These are phyloP conservation scores for Crambe crambe DNA, from an alignment of 37 sponge, comb jelly and placozoan genomes.

Conservation along the genomic window DNA sequence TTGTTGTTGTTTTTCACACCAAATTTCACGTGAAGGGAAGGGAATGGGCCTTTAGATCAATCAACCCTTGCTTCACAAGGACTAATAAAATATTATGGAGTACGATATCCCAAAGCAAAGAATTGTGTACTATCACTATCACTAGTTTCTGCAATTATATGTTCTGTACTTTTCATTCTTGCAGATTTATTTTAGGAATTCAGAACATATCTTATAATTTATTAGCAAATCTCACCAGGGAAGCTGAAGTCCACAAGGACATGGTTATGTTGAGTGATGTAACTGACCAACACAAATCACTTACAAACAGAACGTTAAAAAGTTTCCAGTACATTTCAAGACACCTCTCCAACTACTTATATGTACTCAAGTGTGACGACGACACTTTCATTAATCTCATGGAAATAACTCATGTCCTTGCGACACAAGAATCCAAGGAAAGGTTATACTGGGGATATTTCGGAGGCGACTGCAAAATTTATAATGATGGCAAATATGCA, in stretches of 20 bases:
- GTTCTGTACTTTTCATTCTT: neutral
- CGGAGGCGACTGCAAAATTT: conserved; percentile 1
- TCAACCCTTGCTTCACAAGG: too few species aligned
- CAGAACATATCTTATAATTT: neutral
- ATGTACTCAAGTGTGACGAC: conserved; percentile 69
- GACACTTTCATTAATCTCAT: conserved; percentile 40
- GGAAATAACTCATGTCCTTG: conserved; percentile 11
- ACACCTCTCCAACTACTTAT: neutral
- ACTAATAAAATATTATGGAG: too few species aligned
- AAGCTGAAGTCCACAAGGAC: conserved; percentile 22
- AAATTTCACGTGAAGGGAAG: too few species aligned
- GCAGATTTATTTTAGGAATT: conserved; percentile 57
- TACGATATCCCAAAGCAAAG: too few species aligned
- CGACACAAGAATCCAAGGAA: neutral
- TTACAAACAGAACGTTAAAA: conserved; percentile 32
- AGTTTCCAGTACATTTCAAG: conserved; percentile 3
- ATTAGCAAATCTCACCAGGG: neutral
- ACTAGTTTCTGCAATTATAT: too few species aligned
- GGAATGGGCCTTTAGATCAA: too few species aligned
- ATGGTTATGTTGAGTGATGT: conserved; percentile 41
- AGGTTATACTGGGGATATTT: conserved; percentile 64
- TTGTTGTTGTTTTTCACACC: too few species aligned
- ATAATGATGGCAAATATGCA: conserved; percentile 16
- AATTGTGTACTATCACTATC: too few species aligned
- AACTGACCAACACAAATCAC: conserved; percentile 17